phyloP scores from a whole-genome alignment of 2,113 vertebrate species.

The Pelodiscus sinensis region DNA sequence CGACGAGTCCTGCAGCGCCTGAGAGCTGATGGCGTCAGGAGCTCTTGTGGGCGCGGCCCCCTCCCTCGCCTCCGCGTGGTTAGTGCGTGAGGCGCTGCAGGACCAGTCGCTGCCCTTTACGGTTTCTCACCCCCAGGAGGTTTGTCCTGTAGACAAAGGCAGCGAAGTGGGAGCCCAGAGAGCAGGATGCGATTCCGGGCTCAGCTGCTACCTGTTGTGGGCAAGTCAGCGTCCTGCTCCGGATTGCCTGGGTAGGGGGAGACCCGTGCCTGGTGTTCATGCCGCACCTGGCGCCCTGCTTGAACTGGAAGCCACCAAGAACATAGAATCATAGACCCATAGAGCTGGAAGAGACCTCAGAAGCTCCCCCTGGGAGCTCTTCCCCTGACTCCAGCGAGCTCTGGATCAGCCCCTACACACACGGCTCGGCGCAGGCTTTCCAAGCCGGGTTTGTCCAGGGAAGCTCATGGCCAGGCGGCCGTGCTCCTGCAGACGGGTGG shows the following conservation, averaged over 20 bases:
- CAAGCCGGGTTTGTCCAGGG: neutral
- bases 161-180: neutral
- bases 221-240: neutral
- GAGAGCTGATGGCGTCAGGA: too few species aligned
- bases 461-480: neutral
- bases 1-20: too few species aligned
- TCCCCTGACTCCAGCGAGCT: neutral
- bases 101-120: too few species aligned
- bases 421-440: neutral
- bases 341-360: too few species aligned
- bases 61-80: too few species aligned
- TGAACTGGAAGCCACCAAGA: neutral
- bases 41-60: too few species aligned
- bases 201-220: neutral
- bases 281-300: neutral
- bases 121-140: too few species aligned
- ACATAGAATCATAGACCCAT: too few species aligned
- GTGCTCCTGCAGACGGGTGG: neutral
- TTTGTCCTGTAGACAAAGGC: neutral
- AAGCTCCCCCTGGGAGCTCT: neutral
- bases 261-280: neutral
- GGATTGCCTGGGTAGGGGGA: too few species aligned
- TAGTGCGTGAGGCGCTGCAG: too few species aligned
- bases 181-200: neutral
- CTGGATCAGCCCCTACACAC: neutral